Evolutionary conservation across 2,113 vertebrate genomes (phyloP).

Genomic region (Beaufortia kweichowensis): DNA sequence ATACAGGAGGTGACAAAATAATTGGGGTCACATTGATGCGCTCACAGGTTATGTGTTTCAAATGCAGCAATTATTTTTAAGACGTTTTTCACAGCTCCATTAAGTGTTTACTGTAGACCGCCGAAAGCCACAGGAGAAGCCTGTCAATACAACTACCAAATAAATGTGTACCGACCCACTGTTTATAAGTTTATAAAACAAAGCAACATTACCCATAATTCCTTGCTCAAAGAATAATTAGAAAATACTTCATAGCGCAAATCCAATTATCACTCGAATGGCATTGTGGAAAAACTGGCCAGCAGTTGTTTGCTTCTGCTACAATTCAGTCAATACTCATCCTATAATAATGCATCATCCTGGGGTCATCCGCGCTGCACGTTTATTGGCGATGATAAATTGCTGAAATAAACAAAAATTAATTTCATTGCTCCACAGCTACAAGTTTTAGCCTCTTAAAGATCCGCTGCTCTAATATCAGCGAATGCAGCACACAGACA

Average conservation of each 20-base stretch:
- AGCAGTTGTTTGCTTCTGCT: not conserved
- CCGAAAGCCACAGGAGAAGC: not conserved
- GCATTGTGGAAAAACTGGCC: conserved; percentile 7
- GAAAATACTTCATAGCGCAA: conserved; percentile 10
- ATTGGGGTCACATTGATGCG: not conserved
- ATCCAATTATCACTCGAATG: conserved; percentile 14
- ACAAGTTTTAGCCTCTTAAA: not conserved
- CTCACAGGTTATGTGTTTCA: not conserved
- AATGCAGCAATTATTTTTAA: conserved; percentile 9
- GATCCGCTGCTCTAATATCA: not conserved
- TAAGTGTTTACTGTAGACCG: not conserved
- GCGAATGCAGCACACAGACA: not conserved
- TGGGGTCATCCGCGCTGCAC: not conserved
- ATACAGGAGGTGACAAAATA: conserved; percentile 14
- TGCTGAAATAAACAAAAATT: conserved; percentile 4
- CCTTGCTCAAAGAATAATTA: conserved; percentile 11
- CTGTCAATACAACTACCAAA: not conserved
- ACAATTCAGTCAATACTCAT: conserved; percentile 22
- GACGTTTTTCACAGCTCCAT: not conserved
- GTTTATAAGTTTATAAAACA: not conserved
- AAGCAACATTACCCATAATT: not conserved
- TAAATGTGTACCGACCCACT: not conserved
- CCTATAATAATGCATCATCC: not conserved
- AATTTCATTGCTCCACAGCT: not conserved
- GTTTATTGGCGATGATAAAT: conserved; percentile 15